Evolutionary conservation across 2,888 invertebrate genomes (phyloP), one percentile per base, ranked within the genome.

Genomic region (Zeuzera pyrina): DNA sequence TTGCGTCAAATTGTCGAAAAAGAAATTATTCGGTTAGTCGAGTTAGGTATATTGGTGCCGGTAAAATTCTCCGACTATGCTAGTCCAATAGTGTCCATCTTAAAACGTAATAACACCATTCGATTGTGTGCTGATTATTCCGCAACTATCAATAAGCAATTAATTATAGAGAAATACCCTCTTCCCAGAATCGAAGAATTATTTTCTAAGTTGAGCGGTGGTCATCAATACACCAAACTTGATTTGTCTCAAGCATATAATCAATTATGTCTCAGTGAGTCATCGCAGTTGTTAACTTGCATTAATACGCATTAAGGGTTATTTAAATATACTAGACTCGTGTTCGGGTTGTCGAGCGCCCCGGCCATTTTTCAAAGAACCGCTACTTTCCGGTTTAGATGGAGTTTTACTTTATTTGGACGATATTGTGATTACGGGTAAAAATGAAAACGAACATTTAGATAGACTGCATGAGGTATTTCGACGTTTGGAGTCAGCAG

Each of bases 281-380:
- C n/a, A n/a, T n/a, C n/a, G n/a, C n/a, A n/a, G n/a, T n/a, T n/a
- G n/a, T n/a, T n/a, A n/a, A n/a, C n/a, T 6, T n/a, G 14, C 8
- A 28, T 28, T 15, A 29, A 29, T 23, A 29, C 33, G 2, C 33
- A 33, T 23, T 29, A 29, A 15, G 28, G 38, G 15, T 8, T 38
- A 8, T 33, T 24, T 24, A 31, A 24, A 8, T 31, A 12, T 15
- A 31, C 24, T 8, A 14, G 31, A 15, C 8, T 31, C 6, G 38
- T 32, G 2, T 41, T 34, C 22, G 41, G 44, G 1, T 23, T 42
- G 23, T 15, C 42, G 1, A 40, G 38, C 13, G 41, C 41, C 10
- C 42, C 42, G 8, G 41, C 44, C 6, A 41, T 45, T 24, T 48
- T 45, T 16, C 48, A 46, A 28, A 36, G 42, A 3, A 36, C 39